A percentile compares a stretch with the other conserved stretches of the same genome.
Conservation (phyloP, 2,113 vertebrate genomes). For the Pipra filicauda region DNA sequence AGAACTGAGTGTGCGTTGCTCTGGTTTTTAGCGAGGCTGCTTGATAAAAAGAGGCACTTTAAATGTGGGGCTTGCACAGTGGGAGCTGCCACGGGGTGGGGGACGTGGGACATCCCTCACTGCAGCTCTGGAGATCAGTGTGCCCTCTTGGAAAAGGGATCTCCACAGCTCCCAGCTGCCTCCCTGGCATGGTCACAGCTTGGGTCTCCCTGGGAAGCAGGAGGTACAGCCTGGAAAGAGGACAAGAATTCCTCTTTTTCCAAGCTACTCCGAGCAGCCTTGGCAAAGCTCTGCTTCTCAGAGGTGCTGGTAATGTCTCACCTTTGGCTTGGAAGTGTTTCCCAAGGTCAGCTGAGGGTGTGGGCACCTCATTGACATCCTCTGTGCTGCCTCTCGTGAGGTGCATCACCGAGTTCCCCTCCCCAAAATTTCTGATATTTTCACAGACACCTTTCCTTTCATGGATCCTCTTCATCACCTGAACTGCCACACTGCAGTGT, state of each 20-base stretch:
- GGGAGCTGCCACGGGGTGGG: not conserved
- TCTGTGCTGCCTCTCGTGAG: not conserved
- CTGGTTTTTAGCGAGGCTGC: not conserved
- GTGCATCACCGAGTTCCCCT: not conserved
- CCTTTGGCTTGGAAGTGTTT: not conserved
- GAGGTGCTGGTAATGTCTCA: fast-evolving
- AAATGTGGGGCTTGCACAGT: fast-evolving
- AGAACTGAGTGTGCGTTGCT: not conserved
- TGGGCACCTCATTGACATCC: fast-evolving
- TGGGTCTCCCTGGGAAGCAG: not conserved
- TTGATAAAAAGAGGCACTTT: not conserved
- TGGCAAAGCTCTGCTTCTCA: not conserved
- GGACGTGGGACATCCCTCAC: not conserved
- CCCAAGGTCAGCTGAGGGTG: not conserved
- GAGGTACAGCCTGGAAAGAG: not conserved
- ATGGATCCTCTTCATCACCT: not conserved
- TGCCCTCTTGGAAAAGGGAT: not conserved
- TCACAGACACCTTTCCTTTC: not conserved
- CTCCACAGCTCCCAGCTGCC: not conserved
- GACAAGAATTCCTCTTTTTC: too few species aligned
- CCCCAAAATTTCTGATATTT: fast-evolving
- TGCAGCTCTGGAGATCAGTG: not conserved
- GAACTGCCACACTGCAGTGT: fast-evolving
- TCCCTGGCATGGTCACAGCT: not conserved
- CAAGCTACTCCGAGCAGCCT: not conserved